Percentiles rank a stretch among this genome's conserved stretches.
Evolutionary conservation across 2,113 vertebrate genomes (phyloP).

Genomic region (Cyphomyrus discorhynchus): DNA sequence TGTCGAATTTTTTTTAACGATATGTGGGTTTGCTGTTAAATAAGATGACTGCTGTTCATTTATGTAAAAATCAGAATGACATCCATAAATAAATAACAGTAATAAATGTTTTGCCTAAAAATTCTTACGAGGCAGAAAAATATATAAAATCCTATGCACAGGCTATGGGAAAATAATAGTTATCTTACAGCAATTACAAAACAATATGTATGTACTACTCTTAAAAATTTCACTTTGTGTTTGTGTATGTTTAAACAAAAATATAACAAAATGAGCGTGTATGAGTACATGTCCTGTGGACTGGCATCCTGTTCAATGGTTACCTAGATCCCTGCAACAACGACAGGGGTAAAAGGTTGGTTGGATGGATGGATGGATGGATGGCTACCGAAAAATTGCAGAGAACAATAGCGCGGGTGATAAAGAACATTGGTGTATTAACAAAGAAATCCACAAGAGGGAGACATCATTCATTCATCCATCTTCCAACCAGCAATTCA

Average conservation of each 20-base stretch:
- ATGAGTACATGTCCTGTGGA: neutral
- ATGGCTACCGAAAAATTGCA: neutral
- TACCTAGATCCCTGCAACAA: neutral
- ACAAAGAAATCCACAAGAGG: neutral
- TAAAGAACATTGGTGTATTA: neutral
- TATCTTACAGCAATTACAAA: neutral
- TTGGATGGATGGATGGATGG: neutral
- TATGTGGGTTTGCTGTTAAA: neutral
- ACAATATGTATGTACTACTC: neutral
- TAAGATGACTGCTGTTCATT: neutral
- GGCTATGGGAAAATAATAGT: neutral
- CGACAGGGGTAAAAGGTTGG: neutral
- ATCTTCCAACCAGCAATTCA: neutral
- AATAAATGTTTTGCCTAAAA: neutral
- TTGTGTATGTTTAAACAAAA: neutral
- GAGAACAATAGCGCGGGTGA: neutral
- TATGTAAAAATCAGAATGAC: neutral
- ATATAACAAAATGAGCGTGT: neutral
- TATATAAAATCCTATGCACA: neutral
- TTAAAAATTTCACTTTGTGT: neutral
- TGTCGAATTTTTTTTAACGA: neutral
- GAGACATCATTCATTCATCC: neutral
- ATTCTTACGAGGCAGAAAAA: neutral
- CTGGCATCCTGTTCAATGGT: neutral
- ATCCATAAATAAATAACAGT: neutral